Evolutionary conservation across 2,888 invertebrate genomes (phyloP).

Genomic region (Nasonia oneida): DNA sequence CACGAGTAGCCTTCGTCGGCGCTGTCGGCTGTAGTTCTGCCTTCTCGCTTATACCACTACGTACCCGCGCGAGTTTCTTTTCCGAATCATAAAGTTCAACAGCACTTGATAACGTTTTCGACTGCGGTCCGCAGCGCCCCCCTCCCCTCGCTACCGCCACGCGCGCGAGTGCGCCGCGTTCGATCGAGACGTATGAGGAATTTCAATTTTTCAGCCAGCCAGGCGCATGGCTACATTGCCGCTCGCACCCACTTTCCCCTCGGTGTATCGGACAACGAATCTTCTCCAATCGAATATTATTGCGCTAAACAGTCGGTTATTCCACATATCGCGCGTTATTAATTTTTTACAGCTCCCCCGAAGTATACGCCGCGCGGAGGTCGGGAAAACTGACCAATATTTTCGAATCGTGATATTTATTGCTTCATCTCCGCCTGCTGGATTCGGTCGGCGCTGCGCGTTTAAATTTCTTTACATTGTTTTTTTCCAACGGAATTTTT

Average conservation of each 20-base stretch:
- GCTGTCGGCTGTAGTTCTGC: too few relatives aligned
- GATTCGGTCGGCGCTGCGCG: neutral
- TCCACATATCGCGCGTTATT: neutral
- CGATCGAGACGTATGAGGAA: neutral
- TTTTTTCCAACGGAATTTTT: neutral
- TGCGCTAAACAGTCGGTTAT: constrained; percentile 19
- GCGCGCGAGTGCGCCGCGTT: neutral
- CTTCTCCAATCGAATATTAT: constrained; percentile 15
- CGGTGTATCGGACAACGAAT: neutral
- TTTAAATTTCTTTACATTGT: neutral
- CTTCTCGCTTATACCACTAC: neutral
- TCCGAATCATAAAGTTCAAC: constrained; percentile 35
- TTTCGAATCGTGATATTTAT: neutral
- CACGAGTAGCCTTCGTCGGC: constrained; percentile 7
- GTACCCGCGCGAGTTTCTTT: neutral
- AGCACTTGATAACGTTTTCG: constrained; percentile 23
- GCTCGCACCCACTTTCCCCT: neutral
- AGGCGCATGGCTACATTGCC: neutral
- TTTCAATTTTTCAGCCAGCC: constrained; percentile 9
- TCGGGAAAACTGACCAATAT: neutral
- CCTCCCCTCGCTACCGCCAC: too few relatives aligned
- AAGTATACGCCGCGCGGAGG: neutral
- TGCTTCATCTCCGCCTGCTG: neutral
- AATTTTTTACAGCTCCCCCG: neutral
- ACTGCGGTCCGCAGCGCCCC: neutral